A percentile compares a stretch with the other conserved stretches of the same genome.
Conservation (phyloP, 2,888 invertebrate genomes). For the Drosophila borealis region DNA sequence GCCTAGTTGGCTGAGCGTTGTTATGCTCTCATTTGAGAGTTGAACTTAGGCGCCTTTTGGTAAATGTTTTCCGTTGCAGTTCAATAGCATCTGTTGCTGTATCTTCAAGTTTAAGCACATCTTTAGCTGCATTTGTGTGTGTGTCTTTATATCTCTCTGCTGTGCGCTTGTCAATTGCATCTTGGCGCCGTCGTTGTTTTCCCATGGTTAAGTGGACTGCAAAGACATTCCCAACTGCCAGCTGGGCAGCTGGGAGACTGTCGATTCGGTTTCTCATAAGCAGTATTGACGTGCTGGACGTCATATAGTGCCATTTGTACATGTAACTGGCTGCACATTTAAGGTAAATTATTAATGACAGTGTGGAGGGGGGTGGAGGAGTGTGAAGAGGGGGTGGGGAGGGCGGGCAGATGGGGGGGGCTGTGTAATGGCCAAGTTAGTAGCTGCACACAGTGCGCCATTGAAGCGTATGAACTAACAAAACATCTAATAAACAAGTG, state of each 20-base stretch:
- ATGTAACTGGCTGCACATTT: conserved; percentile 57
- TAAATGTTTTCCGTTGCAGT: conserved; percentile 36
- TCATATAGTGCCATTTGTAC: conserved; percentile 54
- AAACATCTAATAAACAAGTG: conserved; percentile 30
- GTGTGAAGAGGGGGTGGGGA: neutral
- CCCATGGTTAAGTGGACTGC: conserved; percentile 34
- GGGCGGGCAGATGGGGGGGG: no score
- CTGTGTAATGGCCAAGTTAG: conserved; percentile 40
- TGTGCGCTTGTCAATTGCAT: conserved; percentile 16
- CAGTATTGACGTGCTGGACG: conserved; percentile 21
- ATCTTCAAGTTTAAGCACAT: neutral
- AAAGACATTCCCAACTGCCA: neutral
- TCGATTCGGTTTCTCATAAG: neutral
- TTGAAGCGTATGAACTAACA: conserved; percentile 31
- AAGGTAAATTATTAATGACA: conserved; percentile 63
- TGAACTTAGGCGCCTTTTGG: conserved; percentile 25
- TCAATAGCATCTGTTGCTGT: conserved; percentile 15
- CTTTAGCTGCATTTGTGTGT: conserved; percentile 7
- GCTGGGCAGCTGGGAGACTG: conserved; percentile 3
- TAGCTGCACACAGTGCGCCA: conserved; percentile 14
- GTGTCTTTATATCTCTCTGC: conserved; percentile 7
- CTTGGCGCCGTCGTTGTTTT: conserved; percentile 42
- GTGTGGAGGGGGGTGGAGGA: neutral
- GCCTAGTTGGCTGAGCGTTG: no score
- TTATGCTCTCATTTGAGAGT: no score